Conservation (phyloP, 2,797 vertebrate species). For the Prunella strophiata region DNA sequence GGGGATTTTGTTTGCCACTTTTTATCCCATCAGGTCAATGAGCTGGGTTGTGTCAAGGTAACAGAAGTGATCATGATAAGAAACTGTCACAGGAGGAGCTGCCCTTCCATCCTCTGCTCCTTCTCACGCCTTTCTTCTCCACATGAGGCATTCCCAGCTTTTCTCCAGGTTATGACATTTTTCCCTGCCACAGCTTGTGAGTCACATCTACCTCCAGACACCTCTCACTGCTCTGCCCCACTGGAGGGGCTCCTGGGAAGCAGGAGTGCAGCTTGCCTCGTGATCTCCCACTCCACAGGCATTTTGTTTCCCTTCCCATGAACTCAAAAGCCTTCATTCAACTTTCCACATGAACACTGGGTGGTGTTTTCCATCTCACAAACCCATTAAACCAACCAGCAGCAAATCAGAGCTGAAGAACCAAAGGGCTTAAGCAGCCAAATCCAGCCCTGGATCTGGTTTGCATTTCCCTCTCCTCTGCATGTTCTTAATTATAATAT, state of each 20-base stretch:
- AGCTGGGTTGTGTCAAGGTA: background rate
- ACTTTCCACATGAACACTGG: background rate
- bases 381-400: background rate
- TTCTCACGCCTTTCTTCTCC: background rate
- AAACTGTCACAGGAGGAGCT: background rate
- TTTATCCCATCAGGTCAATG: background rate
- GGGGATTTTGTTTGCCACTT: background rate
- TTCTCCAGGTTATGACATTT: background rate
- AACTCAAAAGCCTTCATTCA: background rate
- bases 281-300: background rate
- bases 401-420: background rate
- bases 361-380: background rate
- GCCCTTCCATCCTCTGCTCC: background rate
- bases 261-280: background rate
- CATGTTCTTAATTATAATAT: slow-evolving; percentile 37
- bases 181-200: background rate
- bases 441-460: background rate
- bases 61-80: background rate
- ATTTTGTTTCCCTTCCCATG: background rate
- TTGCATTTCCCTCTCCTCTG: slow-evolving; percentile 31
- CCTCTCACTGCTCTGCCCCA: background rate
- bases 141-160: background rate
- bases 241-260: background rate
- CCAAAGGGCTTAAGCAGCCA: background rate
- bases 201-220: background rate